Base-by-base conservation (phyloP, 1,140 invertebrate genomes). In the Achroia grisella region DNA sequence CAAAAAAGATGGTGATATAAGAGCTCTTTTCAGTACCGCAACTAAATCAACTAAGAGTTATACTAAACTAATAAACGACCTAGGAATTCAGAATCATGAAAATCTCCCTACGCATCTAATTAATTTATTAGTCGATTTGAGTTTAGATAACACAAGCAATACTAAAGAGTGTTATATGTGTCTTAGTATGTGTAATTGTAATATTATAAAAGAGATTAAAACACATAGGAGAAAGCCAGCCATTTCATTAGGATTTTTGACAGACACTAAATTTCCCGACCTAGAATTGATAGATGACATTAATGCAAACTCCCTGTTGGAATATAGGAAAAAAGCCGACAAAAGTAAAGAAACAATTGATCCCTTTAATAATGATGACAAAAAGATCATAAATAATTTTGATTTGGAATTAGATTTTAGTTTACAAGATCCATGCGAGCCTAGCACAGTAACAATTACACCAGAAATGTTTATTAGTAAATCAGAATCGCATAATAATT, bases 21-120 rank as follows among this genome's bases (percentile, higher is more conserved):
- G 57, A 72, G 88, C 80, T 52, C 69, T 71, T 47, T 87, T 76
- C 68, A 87, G 73, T 52, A 88, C 62, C 23, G 58, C 69, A 4
- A 83, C 73, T 0, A 86, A 80, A 64, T 77, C 73, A 8, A 78
- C 74, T 8, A 79, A 79, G 55, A 72, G 55, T 62, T 76, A 79
- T 40, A 78, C 75, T 1, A 83, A 85, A 67, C 17, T 74, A 31
- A 68, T 80, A 27, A 76, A 60, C 33, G 73, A 85, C 47, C 49
- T 83, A 44, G 67, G 68, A 34, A 48, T 74, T n/a, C 56, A 66
- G 45, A 61, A 71, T 33, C 39, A 61, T 35, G 58, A 49, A 0
- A 66, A 61, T 35, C 39, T 84, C 39, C 58, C 82, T 9, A 73
- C 71, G 2, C 42, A 47, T 28, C 31, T 83, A 6, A 52, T 87